Percentiles rank a stretch among this genome's conserved stretches.
Evolutionary conservation across 2,113 vertebrate species (phyloP).

Genomic region (Falco punctatus): DNA sequence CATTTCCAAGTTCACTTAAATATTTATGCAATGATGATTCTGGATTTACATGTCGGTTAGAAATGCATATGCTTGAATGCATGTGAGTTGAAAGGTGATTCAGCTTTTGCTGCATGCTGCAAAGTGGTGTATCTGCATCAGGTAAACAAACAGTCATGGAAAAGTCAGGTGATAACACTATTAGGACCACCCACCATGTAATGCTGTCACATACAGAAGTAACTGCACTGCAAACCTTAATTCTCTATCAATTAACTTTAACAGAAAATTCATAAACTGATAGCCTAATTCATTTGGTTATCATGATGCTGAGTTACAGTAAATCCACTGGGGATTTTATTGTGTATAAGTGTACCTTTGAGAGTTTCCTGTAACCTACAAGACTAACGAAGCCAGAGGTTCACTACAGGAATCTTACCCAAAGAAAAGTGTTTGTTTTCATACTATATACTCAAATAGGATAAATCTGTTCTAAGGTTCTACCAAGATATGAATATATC

Average conservation of each 20-base stretch:
- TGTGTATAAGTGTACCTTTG: neutral
- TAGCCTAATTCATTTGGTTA: neutral
- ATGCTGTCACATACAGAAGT: neutral
- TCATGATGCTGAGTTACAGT: neutral
- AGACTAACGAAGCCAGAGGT: neutral
- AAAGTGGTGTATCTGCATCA: neutral
- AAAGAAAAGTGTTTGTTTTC: neutral
- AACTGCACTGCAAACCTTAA: neutral
- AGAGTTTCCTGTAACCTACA: neutral
- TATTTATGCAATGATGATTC: neutral
- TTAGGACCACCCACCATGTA: neutral
- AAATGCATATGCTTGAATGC: neutral
- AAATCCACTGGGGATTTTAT: neutral
- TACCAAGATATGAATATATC: neutral
- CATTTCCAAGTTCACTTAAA: neutral
- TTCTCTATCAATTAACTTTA: neutral
- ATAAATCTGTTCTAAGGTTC: neutral
- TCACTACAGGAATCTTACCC: neutral
- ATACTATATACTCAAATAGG: neutral
- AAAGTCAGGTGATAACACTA: neutral
- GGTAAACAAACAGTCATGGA: neutral
- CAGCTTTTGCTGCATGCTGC: accelerated
- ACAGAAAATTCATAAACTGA: neutral
- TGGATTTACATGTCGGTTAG: neutral
- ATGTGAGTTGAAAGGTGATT: neutral